Conservation (phyloP, 2,113 vertebrate genomes). For the Burhinus oedicnemus region DNA sequence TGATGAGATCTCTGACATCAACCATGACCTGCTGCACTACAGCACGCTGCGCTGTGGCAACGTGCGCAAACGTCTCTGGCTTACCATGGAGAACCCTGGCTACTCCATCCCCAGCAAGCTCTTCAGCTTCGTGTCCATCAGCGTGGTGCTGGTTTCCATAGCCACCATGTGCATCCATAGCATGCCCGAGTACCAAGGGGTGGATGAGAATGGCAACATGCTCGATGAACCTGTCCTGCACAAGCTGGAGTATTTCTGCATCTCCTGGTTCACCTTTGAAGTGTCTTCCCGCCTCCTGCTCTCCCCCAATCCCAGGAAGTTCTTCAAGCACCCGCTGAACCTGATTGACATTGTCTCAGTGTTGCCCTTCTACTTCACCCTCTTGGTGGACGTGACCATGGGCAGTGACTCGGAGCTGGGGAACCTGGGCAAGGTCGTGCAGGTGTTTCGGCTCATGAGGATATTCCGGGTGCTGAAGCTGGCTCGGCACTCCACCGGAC, state of each 20-base stretch:
- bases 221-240: conserved; percentile 84
- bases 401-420: conserved; percentile 83
- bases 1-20: conserved; percentile 93
- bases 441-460: conserved; percentile 95
- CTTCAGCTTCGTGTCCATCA: conserved; percentile 94
- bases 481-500: conserved; percentile 94
- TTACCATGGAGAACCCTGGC: conserved; percentile 96
- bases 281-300: conserved; percentile 90
- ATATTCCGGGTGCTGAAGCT: conserved; percentile 97
- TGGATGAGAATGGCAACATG: conserved; percentile 79
- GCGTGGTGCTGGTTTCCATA: conserved; percentile 91
- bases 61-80: conserved; percentile 89
- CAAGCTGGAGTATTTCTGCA: conserved; percentile 92
- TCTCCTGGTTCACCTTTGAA: conserved; percentile 97
- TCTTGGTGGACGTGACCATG: conserved; percentile 83
- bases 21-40: conserved; percentile 90
- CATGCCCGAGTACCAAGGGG: conserved; percentile 90
- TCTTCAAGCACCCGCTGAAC: conserved; percentile 94
- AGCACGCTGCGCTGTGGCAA: conserved; percentile 85
- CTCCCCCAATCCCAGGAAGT: conserved; percentile 89
- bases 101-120: conserved; percentile 97
- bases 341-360: conserved; percentile 93
- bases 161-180: conserved; percentile 96
- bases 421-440: conserved; percentile 89
- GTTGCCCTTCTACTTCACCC: conserved; percentile 92